Percentiles rank a stretch among this genome's conserved stretches.
These are phyloP conservation scores for Pachliopta kotzebuea DNA, from an alignment of 2,888 invertebrate species.

Conservation along the genomic window DNA sequence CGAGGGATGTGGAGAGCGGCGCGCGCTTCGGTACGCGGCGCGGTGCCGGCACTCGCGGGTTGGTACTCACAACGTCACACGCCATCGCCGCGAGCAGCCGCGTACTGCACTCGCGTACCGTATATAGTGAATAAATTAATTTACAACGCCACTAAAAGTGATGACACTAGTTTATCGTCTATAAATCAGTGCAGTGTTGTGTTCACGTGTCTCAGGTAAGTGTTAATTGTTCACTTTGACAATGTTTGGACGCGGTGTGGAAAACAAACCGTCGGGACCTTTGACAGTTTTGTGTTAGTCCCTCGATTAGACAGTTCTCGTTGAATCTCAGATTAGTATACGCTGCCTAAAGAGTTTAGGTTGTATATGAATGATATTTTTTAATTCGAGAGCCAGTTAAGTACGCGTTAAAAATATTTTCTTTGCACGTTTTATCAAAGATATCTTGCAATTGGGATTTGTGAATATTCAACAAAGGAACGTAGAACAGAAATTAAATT, in stretches of 20 bases:
- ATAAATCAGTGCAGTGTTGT: slow-evolving; percentile 77
- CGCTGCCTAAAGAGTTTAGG: background rate
- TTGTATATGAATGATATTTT: background rate
- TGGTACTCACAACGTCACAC: slow-evolving; percentile 44
- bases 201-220: slow-evolving; percentile 78
- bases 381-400: too few species aligned
- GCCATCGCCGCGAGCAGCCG: slow-evolving; percentile 67
- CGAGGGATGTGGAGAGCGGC: slow-evolving; percentile 54
- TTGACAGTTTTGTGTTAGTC: slow-evolving; percentile 55
- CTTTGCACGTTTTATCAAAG: too few species aligned
- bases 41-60: slow-evolving; percentile 44
- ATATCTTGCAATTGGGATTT: too few species aligned
- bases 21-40: slow-evolving; percentile 49
- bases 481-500: too few species aligned
- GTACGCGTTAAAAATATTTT: too few species aligned
- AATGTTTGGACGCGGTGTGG: slow-evolving; percentile 59
- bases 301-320: slow-evolving; percentile 56
- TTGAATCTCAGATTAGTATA: slow-evolving; percentile 35
- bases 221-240: slow-evolving; percentile 74
- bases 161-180: slow-evolving; percentile 77
- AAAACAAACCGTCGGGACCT: slow-evolving; percentile 55
- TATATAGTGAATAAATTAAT: slow-evolving; percentile 71
- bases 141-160: slow-evolving; percentile 75
- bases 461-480: too few species aligned
- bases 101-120: slow-evolving; percentile 48